Conservation (phyloP, 2,797 vertebrate genomes). For the Pelodytes ibericus region DNA sequence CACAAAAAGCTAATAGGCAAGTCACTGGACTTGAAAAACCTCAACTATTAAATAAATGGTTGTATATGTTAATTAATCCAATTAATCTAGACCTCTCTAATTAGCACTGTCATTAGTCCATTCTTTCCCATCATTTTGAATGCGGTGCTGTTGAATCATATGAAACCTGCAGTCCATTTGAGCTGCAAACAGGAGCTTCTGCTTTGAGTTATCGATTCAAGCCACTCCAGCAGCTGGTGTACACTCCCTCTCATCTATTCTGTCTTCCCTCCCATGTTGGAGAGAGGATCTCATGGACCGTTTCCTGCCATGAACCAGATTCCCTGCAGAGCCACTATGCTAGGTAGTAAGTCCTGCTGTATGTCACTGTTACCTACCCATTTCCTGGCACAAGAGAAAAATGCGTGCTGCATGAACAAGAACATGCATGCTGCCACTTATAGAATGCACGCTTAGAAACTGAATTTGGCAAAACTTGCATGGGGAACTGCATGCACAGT, state of each 20-base stretch:
- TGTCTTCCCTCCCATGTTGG: slow-evolving; percentile 50
- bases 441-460: neutral
- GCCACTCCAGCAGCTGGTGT: slow-evolving; percentile 11
- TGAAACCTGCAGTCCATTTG: slow-evolving; percentile 31
- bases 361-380: slow-evolving; percentile 17
- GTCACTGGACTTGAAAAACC: neutral
- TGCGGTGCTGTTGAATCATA: slow-evolving; percentile 15
- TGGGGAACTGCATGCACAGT: slow-evolving; percentile 10
- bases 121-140: slow-evolving; percentile 15
- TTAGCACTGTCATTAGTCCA: slow-evolving; percentile 27
- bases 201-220: slow-evolving; percentile 9
- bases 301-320: slow-evolving; percentile 24
- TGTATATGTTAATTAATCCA: neutral
- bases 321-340: slow-evolving; percentile 45
- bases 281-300: slow-evolving; percentile 47
- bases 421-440: slow-evolving; percentile 25
- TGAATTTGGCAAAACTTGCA: slow-evolving; percentile 4
- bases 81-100: slow-evolving; percentile 2
- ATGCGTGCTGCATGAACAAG: slow-evolving; percentile 36
- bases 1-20: neutral
- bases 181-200: slow-evolving; percentile 28
- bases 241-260: slow-evolving; percentile 44
- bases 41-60: neutral
- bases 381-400: slow-evolving; percentile 13
- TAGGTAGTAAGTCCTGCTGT: slow-evolving; percentile 50